phyloP scores from a whole-genome alignment of 2,797 vertebrate species.

The Cynopterus sphinx region DNA sequence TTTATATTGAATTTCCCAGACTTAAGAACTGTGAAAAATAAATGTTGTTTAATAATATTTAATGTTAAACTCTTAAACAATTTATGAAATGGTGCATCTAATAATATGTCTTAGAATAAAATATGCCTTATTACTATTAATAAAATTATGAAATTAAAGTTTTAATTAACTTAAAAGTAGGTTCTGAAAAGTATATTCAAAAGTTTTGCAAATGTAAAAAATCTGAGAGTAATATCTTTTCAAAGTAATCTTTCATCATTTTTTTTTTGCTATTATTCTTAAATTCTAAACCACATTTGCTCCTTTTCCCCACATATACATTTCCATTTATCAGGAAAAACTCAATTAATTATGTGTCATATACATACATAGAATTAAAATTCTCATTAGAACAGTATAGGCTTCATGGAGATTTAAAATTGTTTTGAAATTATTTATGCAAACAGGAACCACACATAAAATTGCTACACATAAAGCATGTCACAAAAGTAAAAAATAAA shows the following conservation, averaged over 20 bases:
- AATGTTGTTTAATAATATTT: neutral
- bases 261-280: neutral
- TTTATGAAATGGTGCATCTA: neutral
- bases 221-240: neutral
- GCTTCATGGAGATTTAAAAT: neutral
- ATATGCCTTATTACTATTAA: neutral
- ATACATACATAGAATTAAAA: conserved; percentile 37
- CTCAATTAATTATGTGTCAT: neutral
- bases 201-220: neutral
- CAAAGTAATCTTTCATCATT: neutral
- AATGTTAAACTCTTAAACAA: neutral
- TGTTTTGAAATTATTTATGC: conserved; percentile 39
- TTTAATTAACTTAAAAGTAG: conserved; percentile 28
- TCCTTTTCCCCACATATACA: neutral
- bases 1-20: neutral
- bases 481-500: neutral
- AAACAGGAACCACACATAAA: conserved; percentile 33
- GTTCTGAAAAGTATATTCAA: neutral
- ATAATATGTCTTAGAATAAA: conserved; percentile 3
- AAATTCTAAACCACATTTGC: neutral
- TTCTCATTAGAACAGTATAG: neutral
- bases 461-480: neutral
- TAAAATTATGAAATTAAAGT: conserved; percentile 19
- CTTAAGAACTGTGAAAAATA: neutral
- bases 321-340: conserved; percentile 45